phyloP scores from a whole-genome alignment of 2,797 vertebrate genomes.

The Danio albolineatus region DNA sequence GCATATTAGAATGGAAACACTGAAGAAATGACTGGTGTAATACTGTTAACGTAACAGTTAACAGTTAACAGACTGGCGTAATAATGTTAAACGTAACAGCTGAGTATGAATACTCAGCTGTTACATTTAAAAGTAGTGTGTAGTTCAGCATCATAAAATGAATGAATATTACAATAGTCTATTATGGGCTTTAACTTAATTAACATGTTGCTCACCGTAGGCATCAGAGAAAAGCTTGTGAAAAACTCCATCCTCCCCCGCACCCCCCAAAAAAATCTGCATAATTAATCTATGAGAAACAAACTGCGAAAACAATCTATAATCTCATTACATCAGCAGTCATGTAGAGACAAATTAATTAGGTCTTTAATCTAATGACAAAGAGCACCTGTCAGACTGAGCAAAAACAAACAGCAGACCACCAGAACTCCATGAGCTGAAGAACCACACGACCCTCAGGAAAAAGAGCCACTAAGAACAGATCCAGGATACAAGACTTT shows the following conservation, averaged over 20 bases:
- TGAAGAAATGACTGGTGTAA: neutral
- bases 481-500: conserved; percentile 3
- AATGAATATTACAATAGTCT: too few species aligned
- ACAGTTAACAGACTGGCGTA: too few species aligned
- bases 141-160: too few species aligned
- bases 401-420: conserved; percentile 65
- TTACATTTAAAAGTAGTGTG: too few species aligned
- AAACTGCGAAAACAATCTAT: conserved; percentile 42
- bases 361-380: conserved; percentile 70
- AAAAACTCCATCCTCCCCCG: conserved; percentile 47
- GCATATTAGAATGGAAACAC: neutral
- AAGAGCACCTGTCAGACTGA: conserved; percentile 65
- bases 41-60: too few species aligned
- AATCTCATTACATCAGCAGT: conserved; percentile 57
- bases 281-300: conserved; percentile 53
- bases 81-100: too few species aligned
- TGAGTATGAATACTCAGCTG: too few species aligned
- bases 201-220: conserved; percentile 71
- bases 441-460: conserved; percentile 2
- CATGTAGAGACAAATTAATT: conserved; percentile 70
- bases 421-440: conserved; percentile 61
- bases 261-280: conserved; percentile 35
- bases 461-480: conserved; percentile 1
- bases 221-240: conserved; percentile 57
- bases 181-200: conserved; percentile 55